phyloP scores from a whole-genome alignment of 2,113 vertebrate species.

The Spilogale gracilis region DNA sequence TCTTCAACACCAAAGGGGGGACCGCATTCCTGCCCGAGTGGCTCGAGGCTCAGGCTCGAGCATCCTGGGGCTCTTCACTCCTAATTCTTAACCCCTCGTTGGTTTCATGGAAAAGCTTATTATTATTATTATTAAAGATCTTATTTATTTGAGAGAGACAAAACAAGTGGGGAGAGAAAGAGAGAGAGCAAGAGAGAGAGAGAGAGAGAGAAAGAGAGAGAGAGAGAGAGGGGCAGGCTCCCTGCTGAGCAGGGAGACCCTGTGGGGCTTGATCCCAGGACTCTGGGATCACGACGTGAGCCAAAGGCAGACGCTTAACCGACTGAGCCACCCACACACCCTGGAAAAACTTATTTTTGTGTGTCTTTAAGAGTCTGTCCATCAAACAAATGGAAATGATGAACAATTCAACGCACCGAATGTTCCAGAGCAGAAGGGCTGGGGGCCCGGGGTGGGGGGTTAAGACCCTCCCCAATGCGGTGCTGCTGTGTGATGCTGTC shows the following conservation, averaged over 20 bases:
- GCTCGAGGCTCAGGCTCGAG: background rate
- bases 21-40: background rate
- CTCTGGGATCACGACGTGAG: too few species aligned
- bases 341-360: background rate
- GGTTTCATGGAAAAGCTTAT: background rate
- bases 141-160: too few species aligned
- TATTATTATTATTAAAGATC: too few species aligned
- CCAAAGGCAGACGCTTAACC: too few species aligned
- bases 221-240: too few species aligned
- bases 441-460: background rate
- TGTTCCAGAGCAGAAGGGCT: background rate
- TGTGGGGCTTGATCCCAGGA: too few species aligned
- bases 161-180: too few species aligned
- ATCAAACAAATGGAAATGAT: background rate
- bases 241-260: too few species aligned
- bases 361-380: background rate
- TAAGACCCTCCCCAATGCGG: too few species aligned
- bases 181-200: too few species aligned
- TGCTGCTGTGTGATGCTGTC: rapidly evolving
- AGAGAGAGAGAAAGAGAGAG: too few species aligned
- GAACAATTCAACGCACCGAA: background rate
- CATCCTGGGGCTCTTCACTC: background rate
- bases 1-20: background rate
- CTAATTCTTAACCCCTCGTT: background rate
- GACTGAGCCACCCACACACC: too few species aligned